These are phyloP conservation scores for Heteractis magnifica DNA, from an alignment of 92 coral and sea anemone species.

Conservation along the genomic window DNA sequence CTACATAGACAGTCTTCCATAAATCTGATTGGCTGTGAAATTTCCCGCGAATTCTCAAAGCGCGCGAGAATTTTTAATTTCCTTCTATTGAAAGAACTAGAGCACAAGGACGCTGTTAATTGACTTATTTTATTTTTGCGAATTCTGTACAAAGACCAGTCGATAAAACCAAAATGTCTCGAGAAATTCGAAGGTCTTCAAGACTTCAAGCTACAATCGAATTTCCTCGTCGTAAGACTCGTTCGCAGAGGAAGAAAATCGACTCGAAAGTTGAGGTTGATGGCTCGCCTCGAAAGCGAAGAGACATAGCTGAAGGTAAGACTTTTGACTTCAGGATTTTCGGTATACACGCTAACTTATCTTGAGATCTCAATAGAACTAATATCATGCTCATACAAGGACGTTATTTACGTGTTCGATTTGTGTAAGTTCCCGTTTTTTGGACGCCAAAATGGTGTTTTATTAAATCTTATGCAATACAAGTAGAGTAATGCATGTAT, in stretches of 20 bases:
- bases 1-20: not conserved
- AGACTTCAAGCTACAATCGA: conserved; percentile 63
- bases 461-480: not conserved
- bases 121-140: not conserved
- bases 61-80: conserved; percentile 39
- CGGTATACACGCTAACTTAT: not conserved
- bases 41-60: conserved; percentile 68
- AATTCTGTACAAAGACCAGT: not conserved
- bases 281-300: conserved; percentile 74
- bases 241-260: conserved; percentile 52
- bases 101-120: not conserved
- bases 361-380: not conserved
- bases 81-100: conserved; percentile 5
- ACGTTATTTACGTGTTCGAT: not conserved
- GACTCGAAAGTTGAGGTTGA: conserved; percentile 21
- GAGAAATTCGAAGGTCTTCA: conserved; percentile 55
- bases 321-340: not conserved
- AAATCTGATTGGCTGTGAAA: conserved; percentile 49
- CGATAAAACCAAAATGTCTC: conserved; percentile 56
- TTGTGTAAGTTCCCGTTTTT: not conserved
- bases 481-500: too few species aligned
- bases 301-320: conserved; percentile 56
- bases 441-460: too few species aligned
- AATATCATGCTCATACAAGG: not conserved
- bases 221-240: conserved; percentile 80